Evolutionary conservation across 2,113 vertebrate species (phyloP), one percentile per base, ranked within the genome.

Genomic region (Panurus biarmicus): DNA sequence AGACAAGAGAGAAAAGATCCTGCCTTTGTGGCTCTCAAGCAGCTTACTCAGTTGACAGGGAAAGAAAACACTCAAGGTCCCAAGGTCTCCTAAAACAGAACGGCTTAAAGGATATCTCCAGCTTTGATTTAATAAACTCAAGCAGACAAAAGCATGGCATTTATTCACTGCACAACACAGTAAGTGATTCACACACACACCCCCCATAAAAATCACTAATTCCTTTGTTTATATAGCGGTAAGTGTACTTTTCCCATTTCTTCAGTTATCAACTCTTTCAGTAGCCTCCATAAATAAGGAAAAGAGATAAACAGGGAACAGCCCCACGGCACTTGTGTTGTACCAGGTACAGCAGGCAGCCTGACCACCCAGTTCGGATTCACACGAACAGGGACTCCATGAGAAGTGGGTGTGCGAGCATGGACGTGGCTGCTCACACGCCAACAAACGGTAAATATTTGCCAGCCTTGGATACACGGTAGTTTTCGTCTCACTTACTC

Each of bases 351-450:
- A 4, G 15, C 20, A 22, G 70, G 31, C 44, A 82, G 56, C 48
- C 57, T 33, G 58, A 35, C 28, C 26, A 21, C 29, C 8, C n/a
- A 15, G 20, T 3, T 23, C 11, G 5, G 3, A 33, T 6, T 11
- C 25, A 3, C 22, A 15, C 22, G 7, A n/a, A 22, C 29, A 12
- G 35, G 36, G 33, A 33, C n/a, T 24, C 35, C 14, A 2, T 1
- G 8, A 20, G 13, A 45, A 51, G 50, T 2, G 5, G 15, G 7
- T 29, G 7, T 7, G 42, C 15, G 16, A 57, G 44, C 40, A 38
- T 0, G 2, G 60, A 26, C 8, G 0, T 1, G 20, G n/a, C 12
- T 51, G 36, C 58, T 28, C 19, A 6, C 5, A 42, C 44, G 45
- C 31, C 35, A 62, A 50, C 58, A 67, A n/a, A 60, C 24, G 17